Conservation (phyloP, 2,113 vertebrate genomes). For the Sprattus sprattus region DNA sequence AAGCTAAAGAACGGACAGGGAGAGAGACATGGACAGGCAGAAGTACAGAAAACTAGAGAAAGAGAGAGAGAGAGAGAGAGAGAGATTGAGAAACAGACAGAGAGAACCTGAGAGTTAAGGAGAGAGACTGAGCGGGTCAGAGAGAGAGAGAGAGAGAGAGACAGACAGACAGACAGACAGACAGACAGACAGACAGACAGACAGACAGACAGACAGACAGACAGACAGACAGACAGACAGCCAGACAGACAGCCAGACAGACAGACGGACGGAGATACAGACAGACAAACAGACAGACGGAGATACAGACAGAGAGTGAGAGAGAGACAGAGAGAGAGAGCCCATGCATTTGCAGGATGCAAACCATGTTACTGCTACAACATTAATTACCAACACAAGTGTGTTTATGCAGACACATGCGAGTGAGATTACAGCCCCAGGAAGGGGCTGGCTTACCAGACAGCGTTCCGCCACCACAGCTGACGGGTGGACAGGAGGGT, state of each 20-base stretch:
- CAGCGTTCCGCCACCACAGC: constrained; percentile 83
- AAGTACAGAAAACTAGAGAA: background rate
- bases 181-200: background rate
- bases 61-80: too few relatives aligned
- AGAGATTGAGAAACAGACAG: background rate
- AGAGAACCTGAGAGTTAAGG: background rate
- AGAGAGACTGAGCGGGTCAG: background rate
- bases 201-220: background rate
- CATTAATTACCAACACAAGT: background rate
- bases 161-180: background rate
- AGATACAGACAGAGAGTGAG: background rate
- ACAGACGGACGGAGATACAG: background rate
- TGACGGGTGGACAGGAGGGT: constrained; percentile 80
- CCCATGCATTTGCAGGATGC: background rate
- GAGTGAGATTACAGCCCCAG: too few relatives aligned
- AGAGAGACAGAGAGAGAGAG: background rate
- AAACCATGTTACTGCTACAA: background rate
- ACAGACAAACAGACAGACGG: background rate
- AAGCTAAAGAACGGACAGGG: background rate
- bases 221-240: background rate
- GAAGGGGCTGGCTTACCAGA: constrained; percentile 70
- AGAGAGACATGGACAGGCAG: background rate
- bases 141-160: background rate
- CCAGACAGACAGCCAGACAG: background rate
- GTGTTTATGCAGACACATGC: too few relatives aligned